A percentile compares a stretch with the other conserved stretches of the same genome.
phyloP scores from a whole-genome alignment of 2,888 invertebrate genomes.

The Zygaena filipendulae region DNA sequence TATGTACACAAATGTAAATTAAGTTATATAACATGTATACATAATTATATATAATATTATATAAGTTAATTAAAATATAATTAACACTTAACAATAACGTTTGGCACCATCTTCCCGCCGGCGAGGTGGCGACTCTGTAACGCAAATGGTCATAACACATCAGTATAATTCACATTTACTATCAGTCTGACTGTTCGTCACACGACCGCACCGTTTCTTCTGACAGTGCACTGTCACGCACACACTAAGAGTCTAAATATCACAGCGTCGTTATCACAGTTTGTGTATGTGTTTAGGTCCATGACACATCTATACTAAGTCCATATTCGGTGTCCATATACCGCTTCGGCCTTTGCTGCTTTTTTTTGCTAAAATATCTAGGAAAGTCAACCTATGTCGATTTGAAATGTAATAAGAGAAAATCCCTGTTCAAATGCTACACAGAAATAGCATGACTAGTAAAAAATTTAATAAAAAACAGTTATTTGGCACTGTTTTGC shows the following conservation, averaged over 20 bases:
- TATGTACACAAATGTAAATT: too few relatives aligned
- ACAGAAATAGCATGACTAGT: too few relatives aligned
- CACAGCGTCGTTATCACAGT: constrained; percentile 36
- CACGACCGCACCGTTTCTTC: constrained; percentile 40
- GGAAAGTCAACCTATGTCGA: too few relatives aligned
- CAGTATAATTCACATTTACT: constrained; percentile 39
- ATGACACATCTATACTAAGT: constrained; percentile 10
- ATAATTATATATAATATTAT: constrained; percentile 2
- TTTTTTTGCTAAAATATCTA: constrained; percentile 5
- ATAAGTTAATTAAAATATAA: constrained; percentile 8
- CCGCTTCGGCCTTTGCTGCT: too few relatives aligned
- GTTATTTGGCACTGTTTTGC: too few relatives aligned
- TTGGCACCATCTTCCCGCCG: constrained; percentile 47
- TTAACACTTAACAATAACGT: constrained; percentile 14
- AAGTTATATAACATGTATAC: constrained; percentile 1
- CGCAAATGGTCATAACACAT: constrained; percentile 53
- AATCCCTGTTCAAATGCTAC: too few relatives aligned
- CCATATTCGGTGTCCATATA: constrained; percentile 11
- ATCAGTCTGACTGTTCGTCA: too few relatives aligned
- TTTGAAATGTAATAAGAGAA: too few relatives aligned
- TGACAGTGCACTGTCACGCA: constrained; percentile 22
- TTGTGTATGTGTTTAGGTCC: constrained; percentile 23
- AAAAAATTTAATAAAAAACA: too few relatives aligned
- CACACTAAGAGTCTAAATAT: constrained; percentile 24
- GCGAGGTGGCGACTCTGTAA: constrained; percentile 47